Evolutionary conservation across 2,113 vertebrate species (phyloP).

Genomic region (Pimephales promelas): DNA sequence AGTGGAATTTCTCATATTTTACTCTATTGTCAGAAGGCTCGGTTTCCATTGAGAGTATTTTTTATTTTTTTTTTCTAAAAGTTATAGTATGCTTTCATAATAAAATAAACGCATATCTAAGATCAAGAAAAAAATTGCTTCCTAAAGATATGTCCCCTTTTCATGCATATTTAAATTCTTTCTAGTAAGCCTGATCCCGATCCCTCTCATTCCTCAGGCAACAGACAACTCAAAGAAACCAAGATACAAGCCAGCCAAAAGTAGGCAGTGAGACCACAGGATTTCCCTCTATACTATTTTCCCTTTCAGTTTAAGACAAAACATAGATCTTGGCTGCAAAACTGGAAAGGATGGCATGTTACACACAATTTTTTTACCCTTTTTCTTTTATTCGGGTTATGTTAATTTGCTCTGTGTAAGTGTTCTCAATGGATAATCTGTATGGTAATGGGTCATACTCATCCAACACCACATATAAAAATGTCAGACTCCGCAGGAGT

Average conservation of each 20-base stretch:
- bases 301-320: slow-evolving; percentile 67
- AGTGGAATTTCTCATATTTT: background rate
- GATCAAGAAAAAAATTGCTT: background rate
- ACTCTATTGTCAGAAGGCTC: background rate
- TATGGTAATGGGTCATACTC: slow-evolving; percentile 79
- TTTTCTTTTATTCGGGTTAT: slow-evolving; percentile 61
- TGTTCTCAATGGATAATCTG: slow-evolving; percentile 71
- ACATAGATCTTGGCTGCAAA: slow-evolving; percentile 69
- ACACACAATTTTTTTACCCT: slow-evolving; percentile 64
- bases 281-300: slow-evolving; percentile 66
- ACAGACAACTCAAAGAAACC: background rate
- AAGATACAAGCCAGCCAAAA: slow-evolving; percentile 20
- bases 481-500: slow-evolving; percentile 81
- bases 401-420: slow-evolving; percentile 68
- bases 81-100: background rate
- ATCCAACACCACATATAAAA: slow-evolving; percentile 82
- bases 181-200: background rate
- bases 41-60: background rate
- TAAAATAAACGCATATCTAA: background rate
- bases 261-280: slow-evolving; percentile 41
- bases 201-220: slow-evolving; percentile 32
- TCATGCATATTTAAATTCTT: background rate
- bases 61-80: background rate
- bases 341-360: slow-evolving; percentile 61
- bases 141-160: background rate